phyloP scores from a whole-genome alignment of 2,113 vertebrate genomes.

The Seriola aureovittata region DNA sequence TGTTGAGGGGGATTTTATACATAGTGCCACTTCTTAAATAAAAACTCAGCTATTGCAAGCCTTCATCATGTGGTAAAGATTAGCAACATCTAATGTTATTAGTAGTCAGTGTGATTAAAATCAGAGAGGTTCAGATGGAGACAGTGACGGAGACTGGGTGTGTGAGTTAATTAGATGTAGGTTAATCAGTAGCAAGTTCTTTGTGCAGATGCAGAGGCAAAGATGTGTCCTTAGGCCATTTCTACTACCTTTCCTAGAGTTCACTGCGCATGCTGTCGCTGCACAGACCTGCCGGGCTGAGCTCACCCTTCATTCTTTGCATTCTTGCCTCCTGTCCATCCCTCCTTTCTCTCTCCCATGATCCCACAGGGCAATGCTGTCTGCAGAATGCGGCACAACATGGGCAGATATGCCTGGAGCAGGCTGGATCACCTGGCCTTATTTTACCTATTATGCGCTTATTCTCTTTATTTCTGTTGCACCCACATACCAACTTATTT shows the following conservation, averaged over 20 bases:
- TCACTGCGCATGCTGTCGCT: constrained; percentile 75
- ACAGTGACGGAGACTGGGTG: constrained; percentile 21
- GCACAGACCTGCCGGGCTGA: constrained; percentile 85
- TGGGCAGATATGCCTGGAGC: constrained; percentile 38
- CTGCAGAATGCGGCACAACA: constrained; percentile 54
- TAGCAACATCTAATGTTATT: too few relatives aligned
- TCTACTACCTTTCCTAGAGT: constrained; percentile 76
- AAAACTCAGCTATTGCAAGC: too few relatives aligned
- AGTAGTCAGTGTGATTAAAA: neutral
- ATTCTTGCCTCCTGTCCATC: constrained; percentile 80
- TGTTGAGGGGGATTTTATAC: too few relatives aligned
- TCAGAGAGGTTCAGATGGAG: neutral
- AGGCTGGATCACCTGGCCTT: constrained; percentile 30
- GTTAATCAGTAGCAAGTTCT: constrained; percentile 75
- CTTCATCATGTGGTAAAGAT: too few relatives aligned
- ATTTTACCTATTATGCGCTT: constrained; percentile 7
- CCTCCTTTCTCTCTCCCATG: constrained; percentile 57
- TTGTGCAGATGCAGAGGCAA: constrained; percentile 63
- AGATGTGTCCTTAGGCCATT: constrained; percentile 73
- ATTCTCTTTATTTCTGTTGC: neutral
- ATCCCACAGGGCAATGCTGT: constrained; percentile 63
- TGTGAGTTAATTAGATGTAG: constrained; percentile 47
- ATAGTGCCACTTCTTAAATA: too few relatives aligned
- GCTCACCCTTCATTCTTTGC: constrained; percentile 81
- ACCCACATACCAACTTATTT: neutral